Percentiles rank a stretch among this genome's conserved stretches.
Conservation (phyloP, 1,140 invertebrate species). For the Tyrophagus putrescentiae region DNA sequence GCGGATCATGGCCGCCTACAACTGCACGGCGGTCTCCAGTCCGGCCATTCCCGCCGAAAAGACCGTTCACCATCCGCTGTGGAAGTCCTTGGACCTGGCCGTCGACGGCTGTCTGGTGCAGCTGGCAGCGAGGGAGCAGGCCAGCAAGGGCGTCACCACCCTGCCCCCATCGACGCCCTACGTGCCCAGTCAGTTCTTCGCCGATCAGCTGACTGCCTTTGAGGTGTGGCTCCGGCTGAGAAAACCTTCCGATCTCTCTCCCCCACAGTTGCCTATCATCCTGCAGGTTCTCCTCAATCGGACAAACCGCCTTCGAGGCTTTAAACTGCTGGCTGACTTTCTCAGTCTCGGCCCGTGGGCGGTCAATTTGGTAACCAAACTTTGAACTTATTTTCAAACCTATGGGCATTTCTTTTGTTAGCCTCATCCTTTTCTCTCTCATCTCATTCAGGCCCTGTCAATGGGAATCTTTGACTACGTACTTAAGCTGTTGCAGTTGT, state of each 20-base stretch:
- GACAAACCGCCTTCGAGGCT: conserved; percentile 79
- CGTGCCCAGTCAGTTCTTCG: conserved; percentile 78
- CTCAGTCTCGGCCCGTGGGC: conserved; percentile 92
- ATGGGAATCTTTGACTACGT: conserved; percentile 99
- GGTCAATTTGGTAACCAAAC: conserved; percentile 55
- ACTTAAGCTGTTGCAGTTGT: conserved; percentile 82
- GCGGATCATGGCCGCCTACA: conserved; percentile 84
- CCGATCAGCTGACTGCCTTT: conserved; percentile 97
- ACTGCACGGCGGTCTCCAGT: conserved; percentile 81
- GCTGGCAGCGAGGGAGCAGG: conserved; percentile 53
- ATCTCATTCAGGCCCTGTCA: conserved; percentile 52
- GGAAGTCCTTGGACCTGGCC: conserved; percentile 90
- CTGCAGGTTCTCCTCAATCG: conserved; percentile 84
- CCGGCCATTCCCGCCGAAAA: conserved; percentile 80
- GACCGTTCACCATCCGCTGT: conserved; percentile 58
- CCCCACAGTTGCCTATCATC: conserved; percentile 93
- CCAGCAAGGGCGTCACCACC: conserved; percentile 31
- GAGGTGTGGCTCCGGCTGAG: conserved; percentile 79
- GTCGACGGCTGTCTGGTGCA: conserved; percentile 82
- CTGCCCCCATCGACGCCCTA: conserved; percentile 44
- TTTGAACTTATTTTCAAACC: background rate
- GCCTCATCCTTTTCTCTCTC: background rate
- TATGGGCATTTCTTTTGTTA: background rate
- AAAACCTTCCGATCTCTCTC: conserved; percentile 46
- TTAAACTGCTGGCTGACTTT: conserved; percentile 87